Evolutionary conservation across 2,888 invertebrate genomes (phyloP), one percentile per base, ranked within the genome.

Genomic region (Atrina japonica): DNA sequence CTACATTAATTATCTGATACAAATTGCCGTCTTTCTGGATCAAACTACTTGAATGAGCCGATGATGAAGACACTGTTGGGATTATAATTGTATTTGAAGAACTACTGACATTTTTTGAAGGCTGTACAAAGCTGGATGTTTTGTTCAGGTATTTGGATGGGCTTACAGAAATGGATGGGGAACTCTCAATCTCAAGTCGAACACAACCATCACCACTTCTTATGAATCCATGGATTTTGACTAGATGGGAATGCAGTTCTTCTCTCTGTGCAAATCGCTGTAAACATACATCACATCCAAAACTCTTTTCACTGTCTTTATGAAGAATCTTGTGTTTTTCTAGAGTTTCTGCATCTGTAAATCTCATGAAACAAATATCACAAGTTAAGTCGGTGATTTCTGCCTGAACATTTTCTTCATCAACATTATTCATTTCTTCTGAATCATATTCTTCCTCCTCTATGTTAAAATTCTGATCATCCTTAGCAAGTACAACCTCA

Each of bases 401-500:
- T 35, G 59, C 53, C 27, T 47, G 25, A 29, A 66, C 60, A 55
- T 55, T 53, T 43, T 69, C 61, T 45, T 69, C 65, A 49, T 73
- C 69, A 40, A 60, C 59, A 29, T 66, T 55, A n/a, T 67, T 60
- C 29, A 35, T 49, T 41, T 74, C 70, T 23, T 56, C 27, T 11
- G 66, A 43, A 59, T 61, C 60, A 18, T 65, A 58, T 43, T 61
- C 45, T 35, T 67, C 59, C 16, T 55, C 45, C 27, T 35, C 55
- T 41, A 67, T 52, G 21, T 63, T 60, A 21, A 70, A 52, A 18
- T 47, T 58, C 45, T 70, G 66, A 30, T 64, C 55, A 23, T 67
- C 65, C 9, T 70, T 50, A 18, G 64, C 29, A 18, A 67, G 67
- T 40, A 70, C 67, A 49, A 67, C 56, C 53, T 61, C 40, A 30